Base-by-base conservation (phyloP, 1,140 invertebrate species). In the Leucophenga varia region DNA sequence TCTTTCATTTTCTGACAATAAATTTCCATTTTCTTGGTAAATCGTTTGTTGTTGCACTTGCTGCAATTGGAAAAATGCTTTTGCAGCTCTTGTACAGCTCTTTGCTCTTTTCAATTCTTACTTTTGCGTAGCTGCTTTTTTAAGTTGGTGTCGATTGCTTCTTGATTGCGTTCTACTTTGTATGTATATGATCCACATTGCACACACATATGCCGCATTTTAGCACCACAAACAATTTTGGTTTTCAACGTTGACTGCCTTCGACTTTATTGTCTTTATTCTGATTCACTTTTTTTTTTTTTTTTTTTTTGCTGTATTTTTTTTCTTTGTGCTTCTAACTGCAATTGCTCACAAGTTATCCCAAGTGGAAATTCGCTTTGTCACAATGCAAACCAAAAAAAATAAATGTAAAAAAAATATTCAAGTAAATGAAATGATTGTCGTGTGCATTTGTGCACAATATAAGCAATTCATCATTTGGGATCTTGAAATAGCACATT, bases 11-110 rank as follows among this genome's bases (percentile, higher is more conserved):
- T 59, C 61, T 63, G 61, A 61, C 65, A 69, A 70, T 70, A 70
- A 70, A 70, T 70, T 70, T 70, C 61, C 65, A 70, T 70, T 70
- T 70, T 70, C 65, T 70, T 70, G 59, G 57, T 50, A 67, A 67
- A 67, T 69, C 59, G 59, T 49, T 55, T 54, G 52, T 50, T 49
- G 48, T 7, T 36, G 36, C 36, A 37, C 40, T 40, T 45, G 43
- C 43, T 37, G 22, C 32, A 14, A 38, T 47, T 28, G 49, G 10
- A 43, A 43, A 28, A 39, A 37, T 48, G 45, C 36, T n/a, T n/a
- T n/a, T n/a, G n/a, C n/a, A n/a, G n/a, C n/a, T n/a, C n/a, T n/a
- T n/a, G n/a, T n/a, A n/a, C n/a, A n/a, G n/a, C n/a, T 18, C 20
- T 30, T 18, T 54, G 21, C 38, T 39, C 18, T 38, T 37, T 35